Base-by-base conservation (phyloP, 2,797 vertebrate species). In the Anas acuta region DNA sequence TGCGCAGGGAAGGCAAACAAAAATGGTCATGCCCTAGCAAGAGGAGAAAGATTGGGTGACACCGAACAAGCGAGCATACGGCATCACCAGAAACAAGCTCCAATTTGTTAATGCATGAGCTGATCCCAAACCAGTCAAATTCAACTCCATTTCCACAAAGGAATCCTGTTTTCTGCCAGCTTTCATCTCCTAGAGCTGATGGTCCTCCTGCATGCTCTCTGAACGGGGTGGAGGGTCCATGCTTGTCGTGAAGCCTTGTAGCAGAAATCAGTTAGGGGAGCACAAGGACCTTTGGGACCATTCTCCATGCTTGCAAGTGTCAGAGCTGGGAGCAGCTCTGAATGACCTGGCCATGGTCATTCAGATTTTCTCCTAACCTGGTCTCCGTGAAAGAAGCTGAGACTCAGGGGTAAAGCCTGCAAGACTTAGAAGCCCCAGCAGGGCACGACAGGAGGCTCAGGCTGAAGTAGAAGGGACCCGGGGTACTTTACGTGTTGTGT, bases 41-140 rank as follows among this genome's bases (percentile, higher is more conserved):
- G 64, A 37, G 87, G 39, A 85, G 84, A 93, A 91, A 70, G 79
- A 85, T 74, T 61, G 84, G 84, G 76, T 90, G 91, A 73, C 32
- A 25, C 53, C 23, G 73, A 85, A 81, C 1, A 7, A 84, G 71
- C 18, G 17, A 89, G 64, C 60, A 9, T 25, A 64, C 4, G 9
- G 19, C 35, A 58, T 84, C 65, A 76, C 85, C 74, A 49, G 43
- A 80, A 72, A 6, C 82, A 75, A 71, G 57, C 71, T 70, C 39
- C 37, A 35, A 20, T 49, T 80, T 72, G 54, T 89, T 87, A 87
- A 84, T 28, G 66, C 69, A 49, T 1, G 5, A 86, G 53, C 53
- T 28, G 54, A 54, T 72, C 78, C 54, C 15, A 86, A 78, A 2
- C 19, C 58, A 30, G 49, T 47, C 54, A 64, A 76, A 72, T 30